phyloP scores from a whole-genome alignment of 2,113 vertebrate genomes.

The Bufo gargarizans region DNA sequence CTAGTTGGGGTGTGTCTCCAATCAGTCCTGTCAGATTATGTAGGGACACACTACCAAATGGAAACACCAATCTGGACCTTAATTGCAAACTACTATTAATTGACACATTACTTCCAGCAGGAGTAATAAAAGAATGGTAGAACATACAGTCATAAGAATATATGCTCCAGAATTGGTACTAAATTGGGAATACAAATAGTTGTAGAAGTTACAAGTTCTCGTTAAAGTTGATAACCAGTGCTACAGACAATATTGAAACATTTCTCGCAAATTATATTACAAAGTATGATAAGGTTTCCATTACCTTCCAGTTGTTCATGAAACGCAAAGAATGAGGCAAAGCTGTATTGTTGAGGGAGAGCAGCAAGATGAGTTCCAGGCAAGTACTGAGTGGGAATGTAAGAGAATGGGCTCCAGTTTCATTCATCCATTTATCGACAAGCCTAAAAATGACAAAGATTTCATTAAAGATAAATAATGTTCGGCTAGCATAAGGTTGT shows the following conservation, averaged over 20 bases:
- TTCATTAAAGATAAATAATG: not conserved
- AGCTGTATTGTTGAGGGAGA: slow-evolving; percentile 75
- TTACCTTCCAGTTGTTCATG: slow-evolving; percentile 93
- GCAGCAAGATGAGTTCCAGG: slow-evolving; percentile 82
- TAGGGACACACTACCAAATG: no score
- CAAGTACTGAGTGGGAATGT: slow-evolving; percentile 85
- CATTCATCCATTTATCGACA: slow-evolving; percentile 82
- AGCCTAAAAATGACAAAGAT: slow-evolving; percentile 71
- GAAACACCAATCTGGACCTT: no score
- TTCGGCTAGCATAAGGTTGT: not conserved
- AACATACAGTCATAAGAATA: no score
- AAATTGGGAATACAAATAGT: no score
- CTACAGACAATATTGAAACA: not conserved
- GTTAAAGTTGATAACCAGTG: no score
- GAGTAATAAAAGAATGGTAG: no score
- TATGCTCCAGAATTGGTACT: no score
- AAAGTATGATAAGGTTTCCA: not conserved
- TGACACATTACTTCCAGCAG: no score
- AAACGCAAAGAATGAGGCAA: slow-evolving; percentile 82
- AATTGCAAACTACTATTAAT: no score
- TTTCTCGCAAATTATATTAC: not conserved
- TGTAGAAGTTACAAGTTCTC: no score
- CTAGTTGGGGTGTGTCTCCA: no score
- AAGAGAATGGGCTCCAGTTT: slow-evolving; percentile 83
- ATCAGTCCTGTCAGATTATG: no score